Conservation (phyloP, 2,888 invertebrate genomes). For the Trichacis sp. region DNA sequence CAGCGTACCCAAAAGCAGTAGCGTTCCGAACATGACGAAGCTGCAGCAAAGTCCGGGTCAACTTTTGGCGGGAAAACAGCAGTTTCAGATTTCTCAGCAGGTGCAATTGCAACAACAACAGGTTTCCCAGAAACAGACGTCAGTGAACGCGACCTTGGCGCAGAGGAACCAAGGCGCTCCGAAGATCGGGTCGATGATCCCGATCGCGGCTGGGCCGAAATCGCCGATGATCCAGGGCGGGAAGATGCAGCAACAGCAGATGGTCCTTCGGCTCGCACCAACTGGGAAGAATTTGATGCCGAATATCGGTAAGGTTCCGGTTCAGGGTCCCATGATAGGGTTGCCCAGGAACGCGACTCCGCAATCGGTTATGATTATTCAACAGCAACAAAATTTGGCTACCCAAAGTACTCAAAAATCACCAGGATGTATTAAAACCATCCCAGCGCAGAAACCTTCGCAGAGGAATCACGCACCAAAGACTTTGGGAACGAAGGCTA, state of each 20-base stretch:
- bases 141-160: conserved; percentile 20
- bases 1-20: conserved; percentile 55
- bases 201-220: conserved; percentile 49
- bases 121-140: conserved; percentile 39
- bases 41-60: conserved; percentile 50
- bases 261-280: conserved; percentile 56
- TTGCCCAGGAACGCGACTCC: conserved; percentile 44
- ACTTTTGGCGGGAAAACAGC: conserved; percentile 25
- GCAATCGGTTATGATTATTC: conserved; percentile 72
- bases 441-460: conserved; percentile 58
- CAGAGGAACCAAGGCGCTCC: conserved; percentile 50
- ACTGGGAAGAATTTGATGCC: conserved; percentile 50
- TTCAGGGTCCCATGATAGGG: conserved; percentile 37
- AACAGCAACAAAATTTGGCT: conserved; percentile 48
- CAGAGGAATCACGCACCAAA: conserved; percentile 71
- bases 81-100: background rate
- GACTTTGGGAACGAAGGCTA: conserved; percentile 68
- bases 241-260: conserved; percentile 44
- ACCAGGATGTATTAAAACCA: conserved; percentile 63
- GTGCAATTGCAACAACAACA: conserved; percentile 21
- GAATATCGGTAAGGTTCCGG: conserved; percentile 46
- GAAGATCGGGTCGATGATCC: conserved; percentile 47
- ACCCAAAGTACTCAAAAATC: conserved; percentile 57
- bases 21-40: conserved; percentile 57
- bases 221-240: conserved; percentile 47